phyloP scores from a whole-genome alignment of 2,113 vertebrate genomes.

The Pygoscelis adeliae region DNA sequence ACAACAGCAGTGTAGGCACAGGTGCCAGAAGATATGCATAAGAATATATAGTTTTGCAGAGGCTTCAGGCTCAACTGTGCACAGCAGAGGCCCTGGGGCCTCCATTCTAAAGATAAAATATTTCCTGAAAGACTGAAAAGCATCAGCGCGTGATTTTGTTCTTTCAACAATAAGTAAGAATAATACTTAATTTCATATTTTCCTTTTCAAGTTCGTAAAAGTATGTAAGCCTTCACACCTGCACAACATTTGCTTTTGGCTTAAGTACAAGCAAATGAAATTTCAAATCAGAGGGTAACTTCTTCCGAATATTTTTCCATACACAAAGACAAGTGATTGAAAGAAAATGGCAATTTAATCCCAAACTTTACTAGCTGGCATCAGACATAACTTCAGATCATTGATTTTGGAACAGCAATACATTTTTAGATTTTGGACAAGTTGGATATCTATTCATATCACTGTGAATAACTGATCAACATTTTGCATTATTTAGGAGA shows the following conservation, averaged over 20 bases:
- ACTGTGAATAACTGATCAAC: background rate
- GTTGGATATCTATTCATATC: background rate
- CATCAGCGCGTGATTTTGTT: slow-evolving; percentile 4
- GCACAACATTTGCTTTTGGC: background rate
- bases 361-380: background rate
- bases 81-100: background rate
- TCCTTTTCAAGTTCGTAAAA: background rate
- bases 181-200: slow-evolving; percentile 25
- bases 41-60: background rate
- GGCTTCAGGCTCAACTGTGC: background rate
- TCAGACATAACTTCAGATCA: background rate
- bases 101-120: slow-evolving; percentile 17
- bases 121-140: slow-evolving; percentile 33
- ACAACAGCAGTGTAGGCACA: background rate
- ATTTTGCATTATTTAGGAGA: background rate
- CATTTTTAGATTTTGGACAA: background rate
- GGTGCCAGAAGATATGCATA: background rate
- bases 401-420: background rate
- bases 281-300: background rate
- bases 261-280: slow-evolving; percentile 13
- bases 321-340: background rate
- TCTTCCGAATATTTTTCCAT: slow-evolving; percentile 9
- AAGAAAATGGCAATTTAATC: slow-evolving; percentile 28
- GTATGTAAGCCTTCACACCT: background rate
- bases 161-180: slow-evolving; percentile 12